Conservation (phyloP, 2,797 vertebrate genomes). For the Lateolabrax maculatus region DNA sequence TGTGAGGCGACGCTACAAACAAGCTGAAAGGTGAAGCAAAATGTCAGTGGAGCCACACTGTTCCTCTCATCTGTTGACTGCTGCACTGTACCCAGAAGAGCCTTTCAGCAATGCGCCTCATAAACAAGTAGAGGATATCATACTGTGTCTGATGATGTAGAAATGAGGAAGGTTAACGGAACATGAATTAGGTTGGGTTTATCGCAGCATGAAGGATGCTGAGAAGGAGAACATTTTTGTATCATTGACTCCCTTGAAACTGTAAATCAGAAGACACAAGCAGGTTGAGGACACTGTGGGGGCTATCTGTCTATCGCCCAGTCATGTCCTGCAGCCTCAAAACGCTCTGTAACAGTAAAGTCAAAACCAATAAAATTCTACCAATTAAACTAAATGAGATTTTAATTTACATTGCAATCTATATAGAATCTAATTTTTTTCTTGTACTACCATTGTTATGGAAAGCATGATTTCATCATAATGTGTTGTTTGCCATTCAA, state of each 20-base stretch:
- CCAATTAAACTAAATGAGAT: not conserved
- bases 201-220: slow-evolving; percentile 3
- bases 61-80: slow-evolving; percentile 55
- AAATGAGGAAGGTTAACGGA: slow-evolving; percentile 3
- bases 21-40: slow-evolving; percentile 77
- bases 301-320: not conserved
- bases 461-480: slow-evolving; percentile 3
- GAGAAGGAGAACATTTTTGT: not conserved
- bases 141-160: not conserved
- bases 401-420: not conserved
- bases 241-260: not conserved
- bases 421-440: no score
- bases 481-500: no score
- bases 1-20: slow-evolving; percentile 61
- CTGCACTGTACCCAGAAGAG: slow-evolving; percentile 5
- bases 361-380: no score
- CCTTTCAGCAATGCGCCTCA: slow-evolving; percentile 35
- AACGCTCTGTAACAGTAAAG: no score
- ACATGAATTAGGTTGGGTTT: not conserved
- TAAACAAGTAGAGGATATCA: slow-evolving; percentile 10
- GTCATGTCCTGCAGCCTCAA: no score
- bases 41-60: slow-evolving; percentile 76
- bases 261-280: not conserved
- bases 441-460: not conserved
- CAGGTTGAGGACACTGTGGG: not conserved